Conservation (phyloP, 2,113 vertebrate species). For the Theristicus caerulescens region DNA sequence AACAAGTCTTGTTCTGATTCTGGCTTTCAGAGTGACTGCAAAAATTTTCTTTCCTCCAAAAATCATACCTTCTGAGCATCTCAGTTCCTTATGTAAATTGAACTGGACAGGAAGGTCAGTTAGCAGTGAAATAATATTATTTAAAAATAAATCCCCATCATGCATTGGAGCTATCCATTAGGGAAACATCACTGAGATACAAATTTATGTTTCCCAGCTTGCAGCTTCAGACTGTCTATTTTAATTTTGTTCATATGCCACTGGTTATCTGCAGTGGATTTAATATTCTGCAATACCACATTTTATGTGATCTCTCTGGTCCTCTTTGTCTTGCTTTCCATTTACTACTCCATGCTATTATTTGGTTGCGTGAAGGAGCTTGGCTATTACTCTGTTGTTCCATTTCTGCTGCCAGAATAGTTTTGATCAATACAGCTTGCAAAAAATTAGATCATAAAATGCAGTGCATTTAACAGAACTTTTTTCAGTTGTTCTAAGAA, state of each 20-base stretch:
- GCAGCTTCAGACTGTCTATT: conserved; percentile 31
- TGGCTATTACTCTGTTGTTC: conserved; percentile 20
- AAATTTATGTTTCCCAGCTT: conserved; percentile 42
- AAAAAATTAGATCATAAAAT: conserved; percentile 44
- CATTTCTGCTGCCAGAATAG: not conserved
- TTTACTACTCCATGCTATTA: conserved; percentile 24
- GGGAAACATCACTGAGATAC: conserved; percentile 34
- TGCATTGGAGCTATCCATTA: conserved; percentile 13
- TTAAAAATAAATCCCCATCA: conserved; percentile 47
- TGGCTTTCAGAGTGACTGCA: not conserved
- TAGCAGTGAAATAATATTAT: conserved; percentile 43
- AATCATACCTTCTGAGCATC: not conserved
- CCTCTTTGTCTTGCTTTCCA: conserved; percentile 31
- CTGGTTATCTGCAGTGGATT: conserved; percentile 26
- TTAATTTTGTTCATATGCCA: conserved; percentile 52
- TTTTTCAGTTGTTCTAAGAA: conserved; percentile 11
- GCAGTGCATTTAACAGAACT: conserved; percentile 1
- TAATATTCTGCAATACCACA: conserved; percentile 18
- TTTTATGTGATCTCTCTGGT: conserved; percentile 29
- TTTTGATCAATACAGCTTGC: conserved; percentile 35
- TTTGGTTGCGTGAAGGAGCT: conserved; percentile 5
- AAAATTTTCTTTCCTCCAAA: not conserved
- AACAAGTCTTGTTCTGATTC: not conserved
- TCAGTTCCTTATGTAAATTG: conserved; percentile 29
- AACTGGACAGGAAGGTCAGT: conserved; percentile 11